Conservation (phyloP, 1,140 invertebrate species). For the Hyles euphorbiae region DNA sequence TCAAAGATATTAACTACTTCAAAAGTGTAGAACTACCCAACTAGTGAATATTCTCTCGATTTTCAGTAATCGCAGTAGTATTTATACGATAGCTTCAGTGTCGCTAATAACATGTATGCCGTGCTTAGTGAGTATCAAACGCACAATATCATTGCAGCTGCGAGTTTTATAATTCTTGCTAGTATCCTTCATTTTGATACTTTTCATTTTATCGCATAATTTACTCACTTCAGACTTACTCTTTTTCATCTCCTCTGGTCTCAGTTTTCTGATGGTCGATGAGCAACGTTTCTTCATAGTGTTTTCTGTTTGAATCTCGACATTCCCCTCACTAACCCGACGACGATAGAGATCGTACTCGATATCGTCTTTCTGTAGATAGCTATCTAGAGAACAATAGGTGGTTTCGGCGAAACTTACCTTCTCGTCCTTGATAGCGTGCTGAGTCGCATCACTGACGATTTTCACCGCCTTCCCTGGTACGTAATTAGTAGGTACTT, state of each 20-base stretch:
- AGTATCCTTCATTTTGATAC: constrained; percentile 51
- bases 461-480: constrained; percentile 67
- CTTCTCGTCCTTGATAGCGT: constrained; percentile 60
- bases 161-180: constrained; percentile 64
- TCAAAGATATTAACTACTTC: too few relatives aligned
- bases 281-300: constrained; percentile 54
- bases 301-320: constrained; percentile 28
- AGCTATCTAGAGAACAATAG: constrained; percentile 53
- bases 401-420: constrained; percentile 60
- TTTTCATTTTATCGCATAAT: constrained; percentile 61
- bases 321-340: constrained; percentile 56
- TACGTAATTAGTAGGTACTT: constrained; percentile 47
- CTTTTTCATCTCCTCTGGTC: constrained; percentile 56
- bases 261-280: constrained; percentile 55
- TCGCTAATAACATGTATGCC: constrained; percentile 85
- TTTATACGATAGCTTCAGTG: constrained; percentile 82
- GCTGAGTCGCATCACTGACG: constrained; percentile 47
- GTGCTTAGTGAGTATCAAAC: constrained; percentile 83
- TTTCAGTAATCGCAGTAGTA: neutral
- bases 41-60: neutral
- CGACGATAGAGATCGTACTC: constrained; percentile 47
- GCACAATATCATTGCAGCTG: constrained; percentile 80
- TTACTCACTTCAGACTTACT: constrained; percentile 63
- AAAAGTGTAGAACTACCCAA: neutral
- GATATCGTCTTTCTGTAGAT: constrained; percentile 43